Evolutionary conservation across 1,140 invertebrate genomes (phyloP).

Genomic region (Aphelinus atriplicis): DNA sequence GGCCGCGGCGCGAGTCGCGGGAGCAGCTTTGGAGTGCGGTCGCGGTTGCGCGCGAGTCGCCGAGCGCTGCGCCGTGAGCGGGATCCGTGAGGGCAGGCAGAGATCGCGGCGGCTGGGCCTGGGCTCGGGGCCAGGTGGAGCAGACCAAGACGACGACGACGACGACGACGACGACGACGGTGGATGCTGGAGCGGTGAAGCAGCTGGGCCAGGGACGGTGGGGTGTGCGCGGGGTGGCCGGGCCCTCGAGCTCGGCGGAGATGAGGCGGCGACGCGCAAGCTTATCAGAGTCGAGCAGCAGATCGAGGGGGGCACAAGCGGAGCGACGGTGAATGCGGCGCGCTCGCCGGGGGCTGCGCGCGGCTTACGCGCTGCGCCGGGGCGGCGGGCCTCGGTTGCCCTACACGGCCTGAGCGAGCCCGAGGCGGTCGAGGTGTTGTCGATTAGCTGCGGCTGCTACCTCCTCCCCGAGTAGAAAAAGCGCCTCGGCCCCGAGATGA

Average conservation of each 20-base stretch:
- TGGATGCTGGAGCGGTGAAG: not conserved
- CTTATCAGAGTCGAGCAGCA: not conserved
- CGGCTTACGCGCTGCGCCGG: not conserved
- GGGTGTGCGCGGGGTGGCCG: not conserved
- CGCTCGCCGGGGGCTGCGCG: not conserved
- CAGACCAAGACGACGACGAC: not conserved
- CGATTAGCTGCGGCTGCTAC: too few species aligned
- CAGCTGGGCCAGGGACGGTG: not conserved
- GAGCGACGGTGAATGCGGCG: constrained; percentile 1
- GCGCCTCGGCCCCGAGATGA: constrained; percentile 70
- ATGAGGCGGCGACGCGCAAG: not conserved
- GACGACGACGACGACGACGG: not conserved
- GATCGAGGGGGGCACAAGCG: not conserved
- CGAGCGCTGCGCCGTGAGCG: too few species aligned
- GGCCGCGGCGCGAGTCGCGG: constrained; percentile 21
- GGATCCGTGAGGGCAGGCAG: not conserved
- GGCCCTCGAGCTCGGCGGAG: not conserved
- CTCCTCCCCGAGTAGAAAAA: too few species aligned
- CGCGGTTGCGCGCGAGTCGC: not conserved
- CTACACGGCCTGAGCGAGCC: not conserved
- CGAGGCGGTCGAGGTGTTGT: too few species aligned
- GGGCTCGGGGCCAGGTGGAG: not conserved
- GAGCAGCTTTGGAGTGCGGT: not conserved
- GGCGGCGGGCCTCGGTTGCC: not conserved
- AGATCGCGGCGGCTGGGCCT: not conserved